These are phyloP conservation scores for Micromesistius poutassou DNA, from an alignment of 2,797 vertebrate genomes.

Conservation along the genomic window DNA sequence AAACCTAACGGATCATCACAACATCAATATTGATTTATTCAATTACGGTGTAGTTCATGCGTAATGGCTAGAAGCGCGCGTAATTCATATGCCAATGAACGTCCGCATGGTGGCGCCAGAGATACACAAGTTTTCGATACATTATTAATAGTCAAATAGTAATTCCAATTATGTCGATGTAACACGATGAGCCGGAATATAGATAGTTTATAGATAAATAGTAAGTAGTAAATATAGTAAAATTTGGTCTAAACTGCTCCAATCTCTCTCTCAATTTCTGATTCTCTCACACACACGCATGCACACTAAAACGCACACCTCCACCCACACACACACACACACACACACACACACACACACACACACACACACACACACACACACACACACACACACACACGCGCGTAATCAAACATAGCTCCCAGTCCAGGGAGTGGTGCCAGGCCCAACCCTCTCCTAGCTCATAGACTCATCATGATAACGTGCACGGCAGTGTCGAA, in stretches of 20 bases:
- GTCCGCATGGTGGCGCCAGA: conserved; percentile 46
- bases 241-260: background rate
- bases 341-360: background rate
- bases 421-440: background rate
- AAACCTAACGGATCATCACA: background rate
- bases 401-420: background rate
- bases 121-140: background rate
- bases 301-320: too few relatives aligned
- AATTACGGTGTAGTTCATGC: background rate
- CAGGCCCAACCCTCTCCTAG: background rate
- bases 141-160: background rate
- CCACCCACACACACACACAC: too few relatives aligned
- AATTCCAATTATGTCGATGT: background rate
- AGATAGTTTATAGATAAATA: too few relatives aligned
- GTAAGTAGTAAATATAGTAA: too few relatives aligned
- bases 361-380: background rate
- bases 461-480: background rate
- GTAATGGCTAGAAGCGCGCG: background rate
- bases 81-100: background rate
- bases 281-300: too few relatives aligned
- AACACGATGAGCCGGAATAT: background rate
- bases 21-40: background rate
- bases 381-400: too few relatives aligned
- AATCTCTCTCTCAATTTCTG: too few relatives aligned
- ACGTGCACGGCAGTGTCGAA: background rate